Conservation (phyloP, 2,113 vertebrate genomes). For the Triplophysa dalaica region DNA sequence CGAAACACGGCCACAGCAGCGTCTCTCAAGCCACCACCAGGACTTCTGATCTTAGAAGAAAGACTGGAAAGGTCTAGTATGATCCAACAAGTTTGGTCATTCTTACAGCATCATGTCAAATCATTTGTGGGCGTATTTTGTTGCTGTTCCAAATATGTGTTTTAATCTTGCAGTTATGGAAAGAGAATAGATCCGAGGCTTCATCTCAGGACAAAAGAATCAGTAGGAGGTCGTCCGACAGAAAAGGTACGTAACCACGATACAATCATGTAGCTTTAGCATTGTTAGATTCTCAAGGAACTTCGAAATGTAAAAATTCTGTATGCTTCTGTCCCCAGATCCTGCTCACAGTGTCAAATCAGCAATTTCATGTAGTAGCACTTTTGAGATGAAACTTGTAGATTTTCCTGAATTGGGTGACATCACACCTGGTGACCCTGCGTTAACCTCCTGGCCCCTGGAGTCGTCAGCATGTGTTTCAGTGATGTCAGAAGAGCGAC, state of each 20-base stretch:
- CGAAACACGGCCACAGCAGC: conserved; percentile 52
- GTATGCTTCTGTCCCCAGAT: conserved; percentile 12
- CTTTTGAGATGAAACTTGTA: conserved; percentile 71
- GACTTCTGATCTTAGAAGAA: conserved; percentile 15
- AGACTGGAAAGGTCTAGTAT: conserved; percentile 56
- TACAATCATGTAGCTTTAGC: no score
- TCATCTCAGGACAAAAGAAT: conserved; percentile 45
- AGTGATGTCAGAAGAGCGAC: not conserved
- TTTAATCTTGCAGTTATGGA: conserved; percentile 50
- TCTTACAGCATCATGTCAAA: not conserved
- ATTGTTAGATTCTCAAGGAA: no score
- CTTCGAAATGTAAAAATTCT: not conserved
- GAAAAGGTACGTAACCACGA: not conserved
- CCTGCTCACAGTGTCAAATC: conserved; percentile 48
- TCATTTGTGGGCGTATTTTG: not conserved
- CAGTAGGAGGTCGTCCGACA: conserved; percentile 52
- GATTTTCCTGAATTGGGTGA: conserved; percentile 72
- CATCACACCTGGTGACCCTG: conserved; percentile 15
- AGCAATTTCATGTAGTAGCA: not conserved
- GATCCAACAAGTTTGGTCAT: not conserved
- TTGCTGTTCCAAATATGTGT: not conserved
- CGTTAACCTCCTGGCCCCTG: conserved; percentile 25
- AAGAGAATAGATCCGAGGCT: conserved; percentile 47
- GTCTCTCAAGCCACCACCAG: conserved; percentile 44
- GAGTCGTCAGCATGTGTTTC: conserved; percentile 42